A percentile compares a stretch with the other conserved stretches of the same genome.
Evolutionary conservation across 2,888 invertebrate species (phyloP).

Genomic region (Ecdyonurus torrentis): DNA sequence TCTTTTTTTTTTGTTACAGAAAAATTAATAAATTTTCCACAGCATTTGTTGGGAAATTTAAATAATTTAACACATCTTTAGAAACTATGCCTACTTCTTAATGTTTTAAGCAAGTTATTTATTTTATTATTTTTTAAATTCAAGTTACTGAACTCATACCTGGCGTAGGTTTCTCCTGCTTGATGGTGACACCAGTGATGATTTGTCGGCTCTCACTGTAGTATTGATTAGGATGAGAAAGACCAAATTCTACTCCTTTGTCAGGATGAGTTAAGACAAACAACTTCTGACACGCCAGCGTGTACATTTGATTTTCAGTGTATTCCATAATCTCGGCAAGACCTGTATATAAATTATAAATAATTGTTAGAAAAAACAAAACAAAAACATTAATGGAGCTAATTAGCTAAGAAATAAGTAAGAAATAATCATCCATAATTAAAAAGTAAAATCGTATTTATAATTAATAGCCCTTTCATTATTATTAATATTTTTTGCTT

Average conservation of each 20-base stretch:
- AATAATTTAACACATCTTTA: neutral
- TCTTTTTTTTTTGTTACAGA: too few relatives aligned
- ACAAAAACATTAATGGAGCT: too few relatives aligned
- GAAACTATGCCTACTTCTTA: neutral
- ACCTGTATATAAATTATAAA: neutral
- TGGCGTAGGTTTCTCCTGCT: neutral
- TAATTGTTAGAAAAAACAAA: too few relatives aligned
- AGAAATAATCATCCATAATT: too few relatives aligned
- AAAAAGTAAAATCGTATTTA: too few relatives aligned
- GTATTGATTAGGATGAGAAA: neutral
- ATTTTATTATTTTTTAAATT: neutral
- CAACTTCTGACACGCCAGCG: constrained; percentile 2
- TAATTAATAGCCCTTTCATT: too few relatives aligned
- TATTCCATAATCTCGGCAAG: neutral
- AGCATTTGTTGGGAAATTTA: too few relatives aligned
- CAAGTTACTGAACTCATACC: too few relatives aligned
- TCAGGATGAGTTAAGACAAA: neutral
- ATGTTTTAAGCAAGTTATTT: too few relatives aligned
- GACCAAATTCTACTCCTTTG: neutral
- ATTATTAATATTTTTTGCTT: too few relatives aligned
- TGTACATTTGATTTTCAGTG: neutral
- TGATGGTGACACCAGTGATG: neutral
- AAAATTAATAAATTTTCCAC: too few relatives aligned
- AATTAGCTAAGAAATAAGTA: too few relatives aligned
- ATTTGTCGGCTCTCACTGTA: neutral